Evolutionary conservation across 2,113 vertebrate genomes (phyloP), one percentile per base, ranked within the genome.

Genomic region (Emydocephalus ijimae): DNA sequence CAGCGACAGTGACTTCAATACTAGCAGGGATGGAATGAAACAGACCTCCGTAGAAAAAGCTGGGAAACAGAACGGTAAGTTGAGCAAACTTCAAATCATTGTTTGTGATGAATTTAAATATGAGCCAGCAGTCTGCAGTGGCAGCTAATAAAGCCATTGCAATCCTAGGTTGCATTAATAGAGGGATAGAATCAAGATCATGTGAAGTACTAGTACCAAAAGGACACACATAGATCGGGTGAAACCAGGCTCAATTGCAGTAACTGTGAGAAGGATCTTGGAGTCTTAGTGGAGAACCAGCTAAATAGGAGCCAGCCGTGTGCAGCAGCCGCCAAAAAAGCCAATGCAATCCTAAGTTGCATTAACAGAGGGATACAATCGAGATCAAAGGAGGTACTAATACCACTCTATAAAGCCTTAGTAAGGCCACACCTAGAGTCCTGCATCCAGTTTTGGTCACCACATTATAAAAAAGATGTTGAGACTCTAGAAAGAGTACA

Each of bases 1-100:
- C 95, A 98, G 98, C 81, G 98, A 98, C 95, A 98, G 96, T 12
- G 96, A 97, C 95, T 98, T 97, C 14, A 95, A 97, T 92, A 94
- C 94, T 94, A 97, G 97, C 24, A 95, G 95, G 24, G 97, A 97
- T 29, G 97, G 94, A 89, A 93, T 96, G 55, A 98, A 96, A 93
- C 98, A 97, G 64, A 91, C 90, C 94, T 94, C 95, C 89, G 96
- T 93, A 69, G 95, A 97, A 86, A 96, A 97, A 85, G 97, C 95
- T 23, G 96, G 97, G 43, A 96, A 96, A 91, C 91, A 95, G 34
- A 94, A 92, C 94, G 94, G 96, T 98, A 94, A 96, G 95, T 95
- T 64, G 29, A 54, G 5, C 50, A 50, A 52, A 9, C 26, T 45
- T 55, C 87, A 34, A 55, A 21, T 21, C 50, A 9, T 21, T 1